Evolutionary conservation across 2,113 vertebrate genomes (phyloP), one percentile per base, ranked within the genome.

Genomic region (Hemiprocne comata): DNA sequence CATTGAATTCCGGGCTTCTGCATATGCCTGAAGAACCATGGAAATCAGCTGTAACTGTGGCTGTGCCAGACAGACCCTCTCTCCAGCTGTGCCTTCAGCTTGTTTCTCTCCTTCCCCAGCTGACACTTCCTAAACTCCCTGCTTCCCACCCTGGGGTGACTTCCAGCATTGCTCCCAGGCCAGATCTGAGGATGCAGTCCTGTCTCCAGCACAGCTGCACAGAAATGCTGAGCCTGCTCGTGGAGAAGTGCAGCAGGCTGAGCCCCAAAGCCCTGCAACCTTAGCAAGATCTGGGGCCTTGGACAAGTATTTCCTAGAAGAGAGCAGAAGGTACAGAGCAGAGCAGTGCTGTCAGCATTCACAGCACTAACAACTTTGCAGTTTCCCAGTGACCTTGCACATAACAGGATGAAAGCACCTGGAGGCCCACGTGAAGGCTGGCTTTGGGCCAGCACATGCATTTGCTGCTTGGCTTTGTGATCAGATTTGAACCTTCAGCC

Each of bases 221-320:
- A 94, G 38, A 26, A 85, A 5, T 34, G 21, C 19, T 0, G 3
- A 67, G 44, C 48, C 57, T 11, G 25, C n/a, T 77, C 11, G 14
- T 0, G 21, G 38, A 73, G 28, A 71, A 4, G 6, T 2, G 13
- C 74, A 36, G 57, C 19, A 34, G 14, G 23, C 44, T 24, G 62
- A 71, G 34, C 61, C 20, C 10, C 4, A 1, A 23, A 33, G 23
- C 50, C 26, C 11, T 61, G 57, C 61, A 64, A 14, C 3, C 20
- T 23, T 1, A 13, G 42, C 53, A 85, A 73, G 16, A 38, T 2
- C 20, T 21, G 26, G 28, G 11, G 1, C 2, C 2, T 14, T 42
- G 2, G 10, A 38, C 44, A 46, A 66, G 24, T 2, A 0, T 0
- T 16, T 12, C 61, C 71, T 40, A 26, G 64, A 25, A 13, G 14